Conservation (phyloP, 2,113 vertebrate species). For the Lasiurus borealis region DNA sequence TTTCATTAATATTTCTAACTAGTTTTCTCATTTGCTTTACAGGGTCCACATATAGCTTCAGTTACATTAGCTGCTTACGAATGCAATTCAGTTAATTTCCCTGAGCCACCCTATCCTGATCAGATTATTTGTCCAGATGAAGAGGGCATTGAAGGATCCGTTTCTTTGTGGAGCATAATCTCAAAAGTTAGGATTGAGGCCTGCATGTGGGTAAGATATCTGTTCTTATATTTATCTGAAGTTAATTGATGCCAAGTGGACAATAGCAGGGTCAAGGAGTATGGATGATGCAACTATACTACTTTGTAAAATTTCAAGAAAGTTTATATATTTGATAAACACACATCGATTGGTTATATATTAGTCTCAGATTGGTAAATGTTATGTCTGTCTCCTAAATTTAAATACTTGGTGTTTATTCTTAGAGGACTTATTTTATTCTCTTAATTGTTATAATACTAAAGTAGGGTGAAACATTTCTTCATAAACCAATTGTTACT, state of each 20-base stretch:
- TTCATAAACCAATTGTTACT: constrained; percentile 32
- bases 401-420: constrained; percentile 47
- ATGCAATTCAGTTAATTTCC: constrained; percentile 97
- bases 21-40: constrained; percentile 67
- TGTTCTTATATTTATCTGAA: not conserved
- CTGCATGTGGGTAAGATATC: constrained; percentile 98
- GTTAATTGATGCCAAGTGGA: not conserved
- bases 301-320: not conserved
- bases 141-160: constrained; percentile 86
- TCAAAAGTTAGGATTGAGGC: constrained; percentile 99
- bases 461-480: not conserved
- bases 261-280: not conserved
- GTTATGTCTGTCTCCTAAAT: constrained; percentile 9
- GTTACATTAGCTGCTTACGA: constrained; percentile 99
- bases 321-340: constrained; percentile 14
- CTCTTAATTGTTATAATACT: constrained; percentile 41
- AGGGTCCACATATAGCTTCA: constrained; percentile 99
- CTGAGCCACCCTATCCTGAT: constrained; percentile 98
- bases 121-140: constrained; percentile 95
- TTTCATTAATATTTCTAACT: constrained; percentile 54
- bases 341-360: not conserved
- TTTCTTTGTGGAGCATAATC: constrained; percentile 97
- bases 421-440: constrained; percentile 42
- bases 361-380: constrained; percentile 21
- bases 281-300: not conserved